These are phyloP conservation scores for Leptothorax acervorum DNA, from an alignment of 2,888 invertebrate species.

Conservation along the genomic window DNA sequence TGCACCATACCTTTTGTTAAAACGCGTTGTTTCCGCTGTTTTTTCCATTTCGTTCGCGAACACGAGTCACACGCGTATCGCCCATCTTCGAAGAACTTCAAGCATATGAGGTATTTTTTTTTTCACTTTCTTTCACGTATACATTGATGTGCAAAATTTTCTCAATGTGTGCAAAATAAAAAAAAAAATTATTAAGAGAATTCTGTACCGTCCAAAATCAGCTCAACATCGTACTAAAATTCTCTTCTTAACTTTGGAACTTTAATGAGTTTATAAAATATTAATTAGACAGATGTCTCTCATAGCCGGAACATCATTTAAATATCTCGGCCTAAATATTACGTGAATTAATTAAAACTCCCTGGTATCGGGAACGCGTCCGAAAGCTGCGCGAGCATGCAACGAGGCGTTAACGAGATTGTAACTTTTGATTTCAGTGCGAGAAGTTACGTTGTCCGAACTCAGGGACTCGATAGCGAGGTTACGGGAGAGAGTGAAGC, in stretches of 20 bases:
- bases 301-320: neutral
- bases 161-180: neutral
- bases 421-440: conserved; percentile 78
- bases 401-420: conserved; percentile 28
- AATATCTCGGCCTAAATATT: neutral
- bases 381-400: neutral
- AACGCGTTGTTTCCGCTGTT: conserved; percentile 34
- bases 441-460: conserved; percentile 85
- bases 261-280: neutral
- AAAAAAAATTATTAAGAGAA: neutral
- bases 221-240: neutral
- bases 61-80: neutral
- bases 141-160: neutral
- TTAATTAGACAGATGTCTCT: neutral
- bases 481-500: conserved; percentile 84
- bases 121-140: neutral
- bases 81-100: neutral
- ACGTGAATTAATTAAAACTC: conserved; percentile 29
- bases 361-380: neutral
- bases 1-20: conserved; percentile 37
- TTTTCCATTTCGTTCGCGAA: conserved; percentile 47
- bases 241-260: neutral
- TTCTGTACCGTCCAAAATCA: neutral
- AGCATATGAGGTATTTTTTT: too few species aligned
- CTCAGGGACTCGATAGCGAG: conserved; percentile 85